Evolutionary conservation across 2,113 vertebrate species (phyloP).

Genomic region (Sterrhoptilus dennistouni): DNA sequence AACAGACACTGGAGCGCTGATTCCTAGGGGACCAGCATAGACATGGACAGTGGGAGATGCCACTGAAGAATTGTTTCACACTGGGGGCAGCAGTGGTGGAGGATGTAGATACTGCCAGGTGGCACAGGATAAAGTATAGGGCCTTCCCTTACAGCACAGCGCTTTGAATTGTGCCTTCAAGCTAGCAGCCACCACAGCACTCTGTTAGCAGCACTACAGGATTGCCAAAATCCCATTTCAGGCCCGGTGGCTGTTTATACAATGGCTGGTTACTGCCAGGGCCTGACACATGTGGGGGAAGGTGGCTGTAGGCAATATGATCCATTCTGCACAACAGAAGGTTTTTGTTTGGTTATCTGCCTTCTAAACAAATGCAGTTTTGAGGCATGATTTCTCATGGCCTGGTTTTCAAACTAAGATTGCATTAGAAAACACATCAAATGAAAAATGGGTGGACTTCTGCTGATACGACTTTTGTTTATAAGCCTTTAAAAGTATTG

Average conservation of each 20-base stretch:
- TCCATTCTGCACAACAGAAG: background rate
- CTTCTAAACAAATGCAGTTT: background rate
- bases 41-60: background rate
- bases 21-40: background rate
- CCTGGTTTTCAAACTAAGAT: background rate
- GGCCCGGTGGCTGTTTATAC: background rate
- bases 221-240: background rate
- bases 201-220: background rate
- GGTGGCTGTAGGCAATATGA: no score
- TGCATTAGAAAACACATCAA: background rate
- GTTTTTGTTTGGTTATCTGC: background rate
- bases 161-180: background rate
- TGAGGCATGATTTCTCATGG: background rate
- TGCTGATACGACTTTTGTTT: background rate
- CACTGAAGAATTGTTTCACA: background rate
- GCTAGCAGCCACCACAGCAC: background rate
- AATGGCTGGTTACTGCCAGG: background rate
- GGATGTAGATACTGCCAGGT: background rate
- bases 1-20: background rate
- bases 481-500: background rate
- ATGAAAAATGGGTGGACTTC: background rate
- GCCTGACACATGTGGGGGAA: background rate
- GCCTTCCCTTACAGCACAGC: background rate
- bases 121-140: accelerated
- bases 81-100: background rate